These are phyloP conservation scores for Drosophila nr. perissopoda DNA, from an alignment of 2,888 invertebrate species.

Conservation along the genomic window DNA sequence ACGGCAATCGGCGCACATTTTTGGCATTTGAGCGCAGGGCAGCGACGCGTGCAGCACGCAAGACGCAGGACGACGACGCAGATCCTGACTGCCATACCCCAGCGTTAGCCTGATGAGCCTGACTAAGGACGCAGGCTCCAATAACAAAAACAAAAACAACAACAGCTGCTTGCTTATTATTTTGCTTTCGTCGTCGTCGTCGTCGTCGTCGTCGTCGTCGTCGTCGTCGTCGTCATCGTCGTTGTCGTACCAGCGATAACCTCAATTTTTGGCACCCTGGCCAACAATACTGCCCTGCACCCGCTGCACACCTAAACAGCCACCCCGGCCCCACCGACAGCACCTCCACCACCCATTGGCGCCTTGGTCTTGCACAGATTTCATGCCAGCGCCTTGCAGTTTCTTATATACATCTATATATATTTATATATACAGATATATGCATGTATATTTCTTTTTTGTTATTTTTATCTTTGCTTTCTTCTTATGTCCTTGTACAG, in stretches of 20 bases:
- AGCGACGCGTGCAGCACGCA: conserved; percentile 77
- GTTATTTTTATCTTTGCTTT: conserved; percentile 6
- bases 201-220: conserved; percentile 40
- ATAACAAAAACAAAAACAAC: conserved; percentile 4
- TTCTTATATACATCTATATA: conserved; percentile 26
- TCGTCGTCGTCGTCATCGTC: conserved; percentile 41
- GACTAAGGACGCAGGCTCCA: conserved; percentile 39
- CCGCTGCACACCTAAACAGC: not conserved
- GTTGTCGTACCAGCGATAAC: conserved; percentile 68
- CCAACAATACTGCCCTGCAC: conserved; percentile 61
- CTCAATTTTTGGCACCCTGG: conserved; percentile 81
- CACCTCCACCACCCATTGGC: conserved; percentile 38
- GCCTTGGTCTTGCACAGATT: conserved; percentile 65
- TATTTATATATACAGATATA: not conserved
- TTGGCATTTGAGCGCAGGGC: conserved; percentile 76
- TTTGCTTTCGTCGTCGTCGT: conserved; percentile 36
- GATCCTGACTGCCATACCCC: conserved; percentile 25
- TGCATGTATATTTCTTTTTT: not conserved
- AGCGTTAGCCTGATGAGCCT: conserved; percentile 68
- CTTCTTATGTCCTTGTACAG: conserved; percentile 1
- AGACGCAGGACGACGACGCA: conserved; percentile 46
- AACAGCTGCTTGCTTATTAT: conserved; percentile 45
- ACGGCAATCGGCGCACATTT: conserved; percentile 60
- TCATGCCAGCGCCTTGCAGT: conserved; percentile 72
- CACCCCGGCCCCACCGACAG: not conserved